phyloP scores from a whole-genome alignment of 2,888 invertebrate species.

The Dendrolimus houi region DNA sequence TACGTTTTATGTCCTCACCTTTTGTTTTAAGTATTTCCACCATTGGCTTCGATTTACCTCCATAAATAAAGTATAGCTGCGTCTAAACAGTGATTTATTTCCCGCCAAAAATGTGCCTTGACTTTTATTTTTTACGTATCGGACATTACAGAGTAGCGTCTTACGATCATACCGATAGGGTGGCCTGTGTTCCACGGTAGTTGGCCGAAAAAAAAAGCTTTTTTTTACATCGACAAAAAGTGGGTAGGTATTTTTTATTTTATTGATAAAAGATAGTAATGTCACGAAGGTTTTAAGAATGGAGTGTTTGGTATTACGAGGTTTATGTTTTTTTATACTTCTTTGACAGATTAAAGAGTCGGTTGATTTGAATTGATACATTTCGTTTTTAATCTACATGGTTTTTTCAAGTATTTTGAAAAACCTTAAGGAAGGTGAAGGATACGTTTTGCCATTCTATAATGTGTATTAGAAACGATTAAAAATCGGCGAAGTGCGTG shows the following conservation, averaged over 20 bases:
- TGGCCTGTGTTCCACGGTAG: constrained; percentile 65
- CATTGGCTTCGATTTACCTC: constrained; percentile 28
- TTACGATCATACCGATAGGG: constrained; percentile 68
- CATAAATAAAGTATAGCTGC: constrained; percentile 69
- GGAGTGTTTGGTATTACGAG: constrained; percentile 9
- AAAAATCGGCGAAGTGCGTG: too few species aligned
- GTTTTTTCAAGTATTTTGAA: too few species aligned
- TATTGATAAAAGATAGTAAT: constrained; percentile 49
- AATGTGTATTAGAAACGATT: too few species aligned
- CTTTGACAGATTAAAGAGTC: background rate
- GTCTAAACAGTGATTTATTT: constrained; percentile 69
- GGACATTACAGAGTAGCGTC: constrained; percentile 68
- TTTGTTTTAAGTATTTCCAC: constrained; percentile 16
- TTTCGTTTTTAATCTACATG: background rate
- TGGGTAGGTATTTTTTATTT: constrained; percentile 39
- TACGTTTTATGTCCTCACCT: constrained; percentile 19
- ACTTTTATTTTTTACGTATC: constrained; percentile 51
- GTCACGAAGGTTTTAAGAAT: constrained; percentile 28
- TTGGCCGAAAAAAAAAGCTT: constrained; percentile 51
- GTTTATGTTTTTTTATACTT: constrained; percentile 2
- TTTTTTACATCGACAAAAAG: constrained; percentile 49
- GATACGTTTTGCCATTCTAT: too few species aligned
- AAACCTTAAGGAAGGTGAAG: too few species aligned
- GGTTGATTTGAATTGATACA: background rate
- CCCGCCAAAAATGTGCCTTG: constrained; percentile 71